Evolutionary conservation across 2,888 invertebrate species (phyloP).

Genomic region (Eulithis prunata): DNA sequence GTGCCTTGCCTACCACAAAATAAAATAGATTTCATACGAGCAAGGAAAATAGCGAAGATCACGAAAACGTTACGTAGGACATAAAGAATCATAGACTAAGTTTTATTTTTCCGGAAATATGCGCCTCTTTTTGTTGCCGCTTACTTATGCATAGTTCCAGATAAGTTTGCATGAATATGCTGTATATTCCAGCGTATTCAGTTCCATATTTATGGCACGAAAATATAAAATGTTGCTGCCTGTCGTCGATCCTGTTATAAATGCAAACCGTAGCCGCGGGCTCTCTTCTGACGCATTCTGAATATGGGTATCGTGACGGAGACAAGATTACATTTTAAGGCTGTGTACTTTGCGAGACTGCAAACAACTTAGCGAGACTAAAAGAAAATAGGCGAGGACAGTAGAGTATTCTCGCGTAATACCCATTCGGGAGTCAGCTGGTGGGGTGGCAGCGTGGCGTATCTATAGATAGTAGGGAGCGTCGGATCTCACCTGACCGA

Average conservation of each 20-base stretch:
- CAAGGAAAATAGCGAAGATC: slow-evolving; percentile 40
- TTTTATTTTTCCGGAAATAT: slow-evolving; percentile 61
- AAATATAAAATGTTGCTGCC: slow-evolving; percentile 78
- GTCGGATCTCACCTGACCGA: slow-evolving; percentile 75
- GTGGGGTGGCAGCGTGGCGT: slow-evolving; percentile 36
- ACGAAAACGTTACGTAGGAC: slow-evolving; percentile 45
- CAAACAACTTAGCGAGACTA: slow-evolving; percentile 49
- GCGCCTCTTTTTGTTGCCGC: slow-evolving; percentile 60
- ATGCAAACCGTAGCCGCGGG: slow-evolving; percentile 79
- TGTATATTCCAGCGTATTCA: slow-evolving; percentile 68
- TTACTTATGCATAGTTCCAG: slow-evolving; percentile 81
- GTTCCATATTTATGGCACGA: slow-evolving; percentile 82
- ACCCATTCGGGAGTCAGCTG: slow-evolving; percentile 48
- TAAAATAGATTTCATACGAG: slow-evolving; percentile 38
- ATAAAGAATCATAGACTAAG: slow-evolving; percentile 47
- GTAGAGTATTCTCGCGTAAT: slow-evolving; percentile 45
- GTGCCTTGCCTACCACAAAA: slow-evolving; percentile 24
- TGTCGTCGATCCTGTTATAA: slow-evolving; percentile 80
- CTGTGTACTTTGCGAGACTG: slow-evolving; percentile 49
- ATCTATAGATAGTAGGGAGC: slow-evolving; percentile 55
- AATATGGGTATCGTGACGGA: slow-evolving; percentile 66
- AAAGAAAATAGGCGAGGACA: slow-evolving; percentile 39
- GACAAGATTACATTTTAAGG: slow-evolving; percentile 65
- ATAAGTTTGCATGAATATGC: slow-evolving; percentile 79
- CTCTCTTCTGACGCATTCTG: slow-evolving; percentile 63